Base-by-base conservation (phyloP, 2,888 invertebrate genomes). In the Plemyria rubiginata region DNA sequence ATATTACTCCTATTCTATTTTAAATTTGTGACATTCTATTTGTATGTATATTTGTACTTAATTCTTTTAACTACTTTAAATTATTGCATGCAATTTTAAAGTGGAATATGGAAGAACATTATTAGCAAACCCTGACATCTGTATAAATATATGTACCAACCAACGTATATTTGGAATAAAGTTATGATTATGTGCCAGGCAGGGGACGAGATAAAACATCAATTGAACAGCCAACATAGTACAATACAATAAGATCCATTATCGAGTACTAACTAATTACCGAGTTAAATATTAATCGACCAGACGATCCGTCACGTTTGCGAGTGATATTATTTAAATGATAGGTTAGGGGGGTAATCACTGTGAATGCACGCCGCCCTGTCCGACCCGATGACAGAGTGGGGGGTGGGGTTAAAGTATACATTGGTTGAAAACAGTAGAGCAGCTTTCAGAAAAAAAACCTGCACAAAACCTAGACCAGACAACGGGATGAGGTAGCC, bases 301-400 rank as follows among this genome's bases (percentile, higher is more conserved):
- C 46, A 53, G 51, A 45, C 55, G 58, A 59, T 62, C 50, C 52
- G 59, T 57, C 60, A 61, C 59, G 54, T 64, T 54, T 58, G 55
- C 48, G 48, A 46, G 49, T 54, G 66, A 68, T 66, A 66, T 67
- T 68, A 65, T 68, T 68, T 59, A 66, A 70, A 70, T 68, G 64
- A 70, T 70, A 68, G 62, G 60, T 63, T 66, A 56, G 54, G 54
- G 63, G 65, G 70, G 59, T 68, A 68, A 67, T 65, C 64, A 60
- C 65, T 64, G 66, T 69, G 64, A 66, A 71, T 61, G 65, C 55
- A 59, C 45, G 60, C 36, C 54, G 41, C 54, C 51, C 56, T 29
- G 41, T 54, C 51, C 55, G 48, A 38, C 22, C 49, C 52, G 45
- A 22, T 54, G 57, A 46, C 54, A 54, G 28, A 49, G 52, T 41